Evolutionary conservation across 2,888 invertebrate species (phyloP).

Genomic region (Heliconius ethilla): DNA sequence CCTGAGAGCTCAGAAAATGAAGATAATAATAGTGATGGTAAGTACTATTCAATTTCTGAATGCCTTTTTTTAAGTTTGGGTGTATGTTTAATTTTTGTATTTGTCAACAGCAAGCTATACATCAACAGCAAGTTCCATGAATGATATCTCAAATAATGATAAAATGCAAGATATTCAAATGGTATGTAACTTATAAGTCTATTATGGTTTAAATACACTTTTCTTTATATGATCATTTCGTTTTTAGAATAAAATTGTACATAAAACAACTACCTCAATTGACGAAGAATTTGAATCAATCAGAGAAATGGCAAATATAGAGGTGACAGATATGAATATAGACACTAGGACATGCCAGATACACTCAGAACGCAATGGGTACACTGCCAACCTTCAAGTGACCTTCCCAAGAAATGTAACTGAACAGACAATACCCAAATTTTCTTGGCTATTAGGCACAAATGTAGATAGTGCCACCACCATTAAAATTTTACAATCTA

Average conservation of each 20-base stretch:
- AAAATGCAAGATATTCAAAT: constrained; percentile 70
- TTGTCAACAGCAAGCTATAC: constrained; percentile 73
- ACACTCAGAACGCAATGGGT: constrained; percentile 79
- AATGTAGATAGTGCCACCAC: constrained; percentile 87
- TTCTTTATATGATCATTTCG: background rate
- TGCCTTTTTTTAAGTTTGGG: background rate
- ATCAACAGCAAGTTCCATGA: constrained; percentile 70
- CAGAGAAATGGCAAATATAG: constrained; percentile 77
- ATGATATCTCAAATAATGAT: constrained; percentile 65
- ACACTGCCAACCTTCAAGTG: constrained; percentile 80
- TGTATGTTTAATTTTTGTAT: constrained; percentile 11
- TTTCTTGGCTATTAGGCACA: constrained; percentile 78
- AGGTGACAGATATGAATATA: constrained; percentile 82
- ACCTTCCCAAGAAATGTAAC: constrained; percentile 81
- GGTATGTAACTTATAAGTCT: constrained; percentile 54
- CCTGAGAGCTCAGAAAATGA: constrained; percentile 84
- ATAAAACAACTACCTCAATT: constrained; percentile 67
- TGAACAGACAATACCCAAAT: constrained; percentile 76
- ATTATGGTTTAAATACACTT: too few relatives aligned
- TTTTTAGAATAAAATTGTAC: constrained; percentile 47
- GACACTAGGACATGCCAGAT: constrained; percentile 83
- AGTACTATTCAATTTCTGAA: constrained; percentile 48
- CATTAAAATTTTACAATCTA: constrained; percentile 88
- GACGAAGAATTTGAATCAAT: constrained; percentile 80
- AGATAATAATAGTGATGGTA: constrained; percentile 78